Conservation (phyloP, 2,888 invertebrate genomes). For the Biston betularia region DNA sequence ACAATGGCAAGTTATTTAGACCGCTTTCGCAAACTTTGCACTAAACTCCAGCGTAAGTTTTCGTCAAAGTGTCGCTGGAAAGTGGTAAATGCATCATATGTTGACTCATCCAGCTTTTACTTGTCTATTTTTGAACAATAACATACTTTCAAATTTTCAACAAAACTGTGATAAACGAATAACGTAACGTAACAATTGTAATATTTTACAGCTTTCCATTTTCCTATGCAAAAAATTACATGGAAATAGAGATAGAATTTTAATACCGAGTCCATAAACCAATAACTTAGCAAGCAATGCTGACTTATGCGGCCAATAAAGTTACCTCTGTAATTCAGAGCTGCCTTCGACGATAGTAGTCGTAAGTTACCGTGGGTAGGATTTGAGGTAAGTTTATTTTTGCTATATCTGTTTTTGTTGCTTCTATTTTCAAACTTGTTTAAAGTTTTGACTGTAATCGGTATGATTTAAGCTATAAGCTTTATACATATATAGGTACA, state of each 20-base stretch:
- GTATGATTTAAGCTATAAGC: neutral
- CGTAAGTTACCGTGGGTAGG: slow-evolving; percentile 3
- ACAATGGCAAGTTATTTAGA: slow-evolving; percentile 40
- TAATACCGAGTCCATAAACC: slow-evolving; percentile 20
- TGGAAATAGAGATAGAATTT: slow-evolving; percentile 14
- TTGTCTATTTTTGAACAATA: neutral
- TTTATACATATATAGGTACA: neutral
- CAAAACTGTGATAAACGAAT: neutral
- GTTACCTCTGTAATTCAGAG: slow-evolving; percentile 28
- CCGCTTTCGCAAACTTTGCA: slow-evolving; percentile 31
- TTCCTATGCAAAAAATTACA: slow-evolving; percentile 6
- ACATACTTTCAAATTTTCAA: too few species aligned
- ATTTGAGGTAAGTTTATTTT: slow-evolving; percentile 5
- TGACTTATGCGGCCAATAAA: slow-evolving; percentile 31
- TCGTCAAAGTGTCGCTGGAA: slow-evolving; percentile 20
- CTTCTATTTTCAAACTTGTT: neutral
- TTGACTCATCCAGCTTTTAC: neutral
- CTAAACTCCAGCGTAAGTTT: slow-evolving; percentile 18
- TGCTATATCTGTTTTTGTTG: neutral
- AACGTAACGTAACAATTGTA: too few species aligned
- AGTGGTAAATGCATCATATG: slow-evolving; percentile 6
- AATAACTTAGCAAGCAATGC: slow-evolving; percentile 25
- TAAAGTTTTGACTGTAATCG: neutral
- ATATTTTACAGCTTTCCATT: neutral
- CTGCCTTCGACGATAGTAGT: slow-evolving; percentile 9